A percentile compares a stretch with the other conserved stretches of the same genome.
These are phyloP conservation scores for Euzophera pinguis DNA, from an alignment of 2,888 invertebrate species.

Conservation along the genomic window DNA sequence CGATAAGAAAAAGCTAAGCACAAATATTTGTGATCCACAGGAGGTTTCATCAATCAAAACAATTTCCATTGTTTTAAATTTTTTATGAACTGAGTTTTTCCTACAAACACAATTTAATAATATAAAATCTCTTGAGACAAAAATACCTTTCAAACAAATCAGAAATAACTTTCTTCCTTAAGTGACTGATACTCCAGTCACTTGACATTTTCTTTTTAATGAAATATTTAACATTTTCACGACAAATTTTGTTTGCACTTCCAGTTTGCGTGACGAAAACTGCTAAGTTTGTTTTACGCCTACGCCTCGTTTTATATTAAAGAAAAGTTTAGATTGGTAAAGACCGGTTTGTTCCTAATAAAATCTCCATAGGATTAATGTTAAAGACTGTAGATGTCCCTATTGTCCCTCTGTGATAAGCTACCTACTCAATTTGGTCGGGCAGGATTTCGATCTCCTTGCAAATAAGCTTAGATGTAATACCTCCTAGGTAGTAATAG, in stretches of 20 bases:
- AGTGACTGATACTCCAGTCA: constrained; percentile 4
- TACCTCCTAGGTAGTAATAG: background rate
- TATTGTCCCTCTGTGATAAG: background rate
- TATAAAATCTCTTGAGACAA: constrained; percentile 1
- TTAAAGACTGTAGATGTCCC: background rate
- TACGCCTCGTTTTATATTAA: background rate
- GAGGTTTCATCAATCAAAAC: background rate
- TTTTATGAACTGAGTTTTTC: background rate
- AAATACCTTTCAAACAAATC: constrained; percentile 8
- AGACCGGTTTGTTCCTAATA: background rate
- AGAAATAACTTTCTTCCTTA: constrained; percentile 7
- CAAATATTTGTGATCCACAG: too few relatives aligned
- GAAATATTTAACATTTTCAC: background rate
- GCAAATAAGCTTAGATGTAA: constrained; percentile 9
- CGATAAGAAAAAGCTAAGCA: too few relatives aligned
- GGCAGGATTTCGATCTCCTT: constrained; percentile 8
- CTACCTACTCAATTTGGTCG: constrained; percentile 2
- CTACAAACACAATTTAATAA: background rate
- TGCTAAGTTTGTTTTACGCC: background rate
- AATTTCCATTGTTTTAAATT: background rate
- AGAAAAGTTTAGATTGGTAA: background rate
- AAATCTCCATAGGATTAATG: background rate
- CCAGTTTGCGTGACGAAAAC: background rate
- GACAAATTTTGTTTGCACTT: constrained; percentile 2
- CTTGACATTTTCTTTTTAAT: constrained; percentile 10